phyloP scores from a whole-genome alignment of 1,140 invertebrate species.

The Drosophila pallidifrons region DNA sequence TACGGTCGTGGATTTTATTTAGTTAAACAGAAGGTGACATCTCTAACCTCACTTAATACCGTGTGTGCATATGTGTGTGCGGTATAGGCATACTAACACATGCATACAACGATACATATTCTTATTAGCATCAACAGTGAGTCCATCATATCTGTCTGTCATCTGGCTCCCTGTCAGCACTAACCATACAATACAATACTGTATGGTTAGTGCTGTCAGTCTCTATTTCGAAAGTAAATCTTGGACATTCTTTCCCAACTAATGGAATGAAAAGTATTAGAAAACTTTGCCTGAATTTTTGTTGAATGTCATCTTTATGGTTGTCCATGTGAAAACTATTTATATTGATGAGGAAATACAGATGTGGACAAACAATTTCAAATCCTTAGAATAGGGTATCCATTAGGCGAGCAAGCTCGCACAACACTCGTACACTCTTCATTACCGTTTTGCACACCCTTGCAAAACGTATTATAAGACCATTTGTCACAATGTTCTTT shows the following conservation, averaged over 20 bases:
- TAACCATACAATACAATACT: too few relatives aligned
- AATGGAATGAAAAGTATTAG: background rate
- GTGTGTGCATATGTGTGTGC: conserved; percentile 1
- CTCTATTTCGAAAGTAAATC: conserved; percentile 11
- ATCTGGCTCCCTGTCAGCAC: conserved; percentile 11
- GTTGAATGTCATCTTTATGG: background rate
- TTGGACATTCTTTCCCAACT: conserved; percentile 7
- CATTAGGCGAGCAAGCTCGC: background rate
- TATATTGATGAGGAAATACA: background rate
- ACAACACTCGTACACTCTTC: too few relatives aligned
- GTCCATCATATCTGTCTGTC: conserved; percentile 14
- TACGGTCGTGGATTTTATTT: background rate
- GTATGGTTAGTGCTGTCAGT: too few relatives aligned
- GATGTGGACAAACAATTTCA: background rate
- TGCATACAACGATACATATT: conserved; percentile 25
- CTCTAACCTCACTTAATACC: conserved; percentile 5
- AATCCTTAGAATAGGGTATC: background rate
- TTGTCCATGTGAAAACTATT: background rate
- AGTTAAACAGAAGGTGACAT: conserved; percentile 10
- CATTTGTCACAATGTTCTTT: conserved; percentile 10
- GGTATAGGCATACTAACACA: conserved; percentile 4
- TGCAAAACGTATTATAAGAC: conserved; percentile 26
- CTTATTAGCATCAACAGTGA: conserved; percentile 12
- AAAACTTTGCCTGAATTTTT: background rate
- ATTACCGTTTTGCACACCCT: conserved; percentile 3